These are phyloP conservation scores for Lampris megalopsis DNA, from an alignment of 2,113 vertebrate species.

Conservation along the genomic window DNA sequence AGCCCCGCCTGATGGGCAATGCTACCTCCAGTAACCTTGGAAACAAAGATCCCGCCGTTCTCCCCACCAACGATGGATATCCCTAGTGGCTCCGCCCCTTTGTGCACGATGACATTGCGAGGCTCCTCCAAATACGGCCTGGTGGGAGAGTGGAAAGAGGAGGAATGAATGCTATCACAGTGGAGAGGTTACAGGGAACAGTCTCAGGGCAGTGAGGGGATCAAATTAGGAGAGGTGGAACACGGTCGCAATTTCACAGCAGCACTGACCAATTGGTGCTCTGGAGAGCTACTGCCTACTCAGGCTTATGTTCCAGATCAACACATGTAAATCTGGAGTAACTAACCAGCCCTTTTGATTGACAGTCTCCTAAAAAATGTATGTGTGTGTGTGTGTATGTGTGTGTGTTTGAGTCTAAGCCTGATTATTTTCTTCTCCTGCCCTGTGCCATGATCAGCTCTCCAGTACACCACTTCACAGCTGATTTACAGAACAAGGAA, in stretches of 20 bases:
- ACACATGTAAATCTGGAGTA: neutral
- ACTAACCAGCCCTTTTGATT: constrained; percentile 8
- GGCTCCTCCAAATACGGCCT: constrained; percentile 97
- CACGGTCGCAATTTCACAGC: neutral
- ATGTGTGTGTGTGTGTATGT: neutral
- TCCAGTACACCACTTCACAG: constrained; percentile 17
- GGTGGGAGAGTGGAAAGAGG: constrained; percentile 32
- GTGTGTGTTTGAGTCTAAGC: constrained; percentile 9
- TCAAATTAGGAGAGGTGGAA: neutral
- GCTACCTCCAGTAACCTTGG: constrained; percentile 95
- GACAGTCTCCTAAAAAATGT: neutral
- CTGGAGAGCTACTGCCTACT: constrained; percentile 40
- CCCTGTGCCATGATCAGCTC: constrained; percentile 39
- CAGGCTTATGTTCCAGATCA: constrained; percentile 16
- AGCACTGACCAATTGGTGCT: constrained; percentile 34
- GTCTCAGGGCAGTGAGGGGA: constrained; percentile 9
- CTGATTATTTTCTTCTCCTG: constrained; percentile 5
- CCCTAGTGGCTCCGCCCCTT: constrained; percentile 94
- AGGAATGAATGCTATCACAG: constrained; percentile 8
- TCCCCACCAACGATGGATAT: constrained; percentile 98
- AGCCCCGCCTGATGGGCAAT: constrained; percentile 97
- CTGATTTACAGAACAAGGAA: neutral
- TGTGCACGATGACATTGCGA: constrained; percentile 95
- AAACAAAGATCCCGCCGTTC: constrained; percentile 97
- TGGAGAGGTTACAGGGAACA: neutral